Evolutionary conservation across 1,140 invertebrate species (phyloP).

Genomic region (Drosophila parabipectinata): DNA sequence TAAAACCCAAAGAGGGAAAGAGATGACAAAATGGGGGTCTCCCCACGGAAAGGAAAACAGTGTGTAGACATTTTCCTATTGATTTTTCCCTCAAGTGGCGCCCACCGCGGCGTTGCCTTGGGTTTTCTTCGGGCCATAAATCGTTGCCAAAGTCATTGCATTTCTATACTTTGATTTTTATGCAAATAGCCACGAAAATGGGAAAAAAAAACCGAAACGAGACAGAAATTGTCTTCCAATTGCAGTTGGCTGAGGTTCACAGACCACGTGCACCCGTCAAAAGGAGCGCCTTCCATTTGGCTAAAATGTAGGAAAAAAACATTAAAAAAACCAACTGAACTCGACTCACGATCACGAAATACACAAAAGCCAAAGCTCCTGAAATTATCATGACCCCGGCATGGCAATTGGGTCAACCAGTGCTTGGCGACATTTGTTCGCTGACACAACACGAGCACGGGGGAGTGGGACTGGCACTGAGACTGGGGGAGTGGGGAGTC

Average conservation of each 20-base stretch:
- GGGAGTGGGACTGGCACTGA: constrained; percentile 12
- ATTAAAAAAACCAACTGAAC: constrained; percentile 22
- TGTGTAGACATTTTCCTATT: constrained; percentile 70
- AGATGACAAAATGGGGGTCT: constrained; percentile 5
- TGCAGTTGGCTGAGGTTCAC: constrained; percentile 28
- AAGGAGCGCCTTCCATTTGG: constrained; percentile 49
- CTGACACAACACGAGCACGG: constrained; percentile 65
- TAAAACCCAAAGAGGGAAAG: constrained; percentile 14
- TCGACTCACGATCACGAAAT: constrained; percentile 74
- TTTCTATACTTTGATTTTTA: constrained; percentile 74
- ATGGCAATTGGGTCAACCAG: constrained; percentile 73
- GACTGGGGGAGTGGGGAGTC: too few relatives aligned
- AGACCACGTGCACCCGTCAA: constrained; percentile 40
- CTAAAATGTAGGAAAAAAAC: background rate
- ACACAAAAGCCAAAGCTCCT: constrained; percentile 74
- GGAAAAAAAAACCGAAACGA: constrained; percentile 42
- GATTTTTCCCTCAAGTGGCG: constrained; percentile 57
- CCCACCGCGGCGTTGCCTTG: constrained; percentile 37
- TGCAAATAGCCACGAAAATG: constrained; percentile 56
- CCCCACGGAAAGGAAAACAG: background rate
- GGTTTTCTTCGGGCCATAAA: constrained; percentile 62
- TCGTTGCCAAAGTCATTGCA: constrained; percentile 61
- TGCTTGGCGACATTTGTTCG: constrained; percentile 72
- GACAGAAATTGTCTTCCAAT: constrained; percentile 61
- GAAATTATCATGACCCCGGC: constrained; percentile 79